These are phyloP conservation scores for Sceloporus tristichus DNA, from an alignment of 2,113 vertebrate species.

Conservation along the genomic window DNA sequence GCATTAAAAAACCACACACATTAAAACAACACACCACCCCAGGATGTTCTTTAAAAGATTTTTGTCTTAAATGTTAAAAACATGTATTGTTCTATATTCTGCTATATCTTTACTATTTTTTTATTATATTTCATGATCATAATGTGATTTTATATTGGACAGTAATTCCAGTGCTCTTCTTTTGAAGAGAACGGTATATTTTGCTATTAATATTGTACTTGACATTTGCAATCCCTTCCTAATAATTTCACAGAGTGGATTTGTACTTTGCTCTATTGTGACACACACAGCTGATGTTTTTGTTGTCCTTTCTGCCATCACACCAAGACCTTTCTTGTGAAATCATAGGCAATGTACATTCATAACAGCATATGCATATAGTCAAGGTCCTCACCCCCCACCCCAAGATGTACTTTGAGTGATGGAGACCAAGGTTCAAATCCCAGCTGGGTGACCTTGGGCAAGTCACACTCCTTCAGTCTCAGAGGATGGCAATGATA, in stretches of 20 bases:
- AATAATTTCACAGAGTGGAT: background rate
- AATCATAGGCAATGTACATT: background rate
- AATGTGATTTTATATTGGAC: background rate
- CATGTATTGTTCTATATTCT: background rate
- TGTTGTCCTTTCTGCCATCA: background rate
- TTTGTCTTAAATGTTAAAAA: no score
- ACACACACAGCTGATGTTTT: background rate
- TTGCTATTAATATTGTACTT: background rate
- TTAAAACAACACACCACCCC: no score
- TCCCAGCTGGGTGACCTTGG: no score
- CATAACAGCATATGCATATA: background rate
- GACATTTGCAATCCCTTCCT: background rate
- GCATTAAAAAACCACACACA: no score
- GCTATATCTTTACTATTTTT: background rate
- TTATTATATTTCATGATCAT: background rate
- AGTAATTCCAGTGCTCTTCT: background rate
- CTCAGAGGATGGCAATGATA: no score
- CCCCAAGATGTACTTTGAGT: no score
- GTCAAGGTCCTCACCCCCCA: background rate
- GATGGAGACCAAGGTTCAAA: no score
- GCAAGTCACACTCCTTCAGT: no score
- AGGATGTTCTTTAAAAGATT: no score
- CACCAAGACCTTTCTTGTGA: background rate
- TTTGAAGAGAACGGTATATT: background rate
- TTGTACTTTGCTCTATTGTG: background rate